A percentile compares a stretch with the other conserved stretches of the same genome.
These are phyloP conservation scores for Vesta saturnalis DNA, from an alignment of 2,888 invertebrate genomes.

Conservation along the genomic window DNA sequence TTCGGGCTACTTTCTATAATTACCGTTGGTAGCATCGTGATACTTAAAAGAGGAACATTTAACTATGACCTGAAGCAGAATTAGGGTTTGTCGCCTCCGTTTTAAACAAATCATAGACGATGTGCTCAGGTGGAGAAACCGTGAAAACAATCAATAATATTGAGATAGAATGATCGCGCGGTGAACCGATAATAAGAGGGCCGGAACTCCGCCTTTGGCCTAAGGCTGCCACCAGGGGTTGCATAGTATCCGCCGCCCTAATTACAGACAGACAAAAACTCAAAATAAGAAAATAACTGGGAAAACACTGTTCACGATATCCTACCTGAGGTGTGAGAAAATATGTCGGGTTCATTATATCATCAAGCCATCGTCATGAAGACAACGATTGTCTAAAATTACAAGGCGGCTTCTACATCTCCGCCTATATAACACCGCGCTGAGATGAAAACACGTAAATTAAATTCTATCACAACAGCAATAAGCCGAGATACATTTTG, in stretches of 20 bases:
- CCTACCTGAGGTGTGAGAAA: conserved; percentile 63
- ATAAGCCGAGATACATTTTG: conserved; percentile 43
- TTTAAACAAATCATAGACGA: conserved; percentile 50
- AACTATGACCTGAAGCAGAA: conserved; percentile 35
- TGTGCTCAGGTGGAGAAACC: conserved; percentile 55
- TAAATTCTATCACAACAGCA: conserved; percentile 55
- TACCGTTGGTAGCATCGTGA: conserved; percentile 45
- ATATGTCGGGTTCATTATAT: conserved; percentile 63
- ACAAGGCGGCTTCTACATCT: conserved; percentile 60
- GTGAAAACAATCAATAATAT: conserved; percentile 67
- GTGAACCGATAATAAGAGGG: conserved; percentile 69
- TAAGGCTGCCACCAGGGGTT: conserved; percentile 60
- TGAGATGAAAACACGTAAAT: conserved; percentile 60
- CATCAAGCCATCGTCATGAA: conserved; percentile 63
- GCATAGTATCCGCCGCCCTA: conserved; percentile 45
- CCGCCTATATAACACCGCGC: conserved; percentile 51
- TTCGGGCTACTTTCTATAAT: conserved; percentile 43
- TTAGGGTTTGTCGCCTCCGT: conserved; percentile 51
- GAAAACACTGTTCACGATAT: conserved; percentile 56
- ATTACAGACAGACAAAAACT: conserved; percentile 52
- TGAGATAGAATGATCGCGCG: conserved; percentile 65
- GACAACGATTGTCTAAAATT: conserved; percentile 64
- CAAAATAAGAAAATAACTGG: conserved; percentile 60
- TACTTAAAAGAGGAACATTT: conserved; percentile 45
- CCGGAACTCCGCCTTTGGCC: conserved; percentile 57